Evolutionary conservation across 37 sponge, comb jelly and placozoan species (phyloP).

Genomic region (Oopsacas minuta): DNA sequence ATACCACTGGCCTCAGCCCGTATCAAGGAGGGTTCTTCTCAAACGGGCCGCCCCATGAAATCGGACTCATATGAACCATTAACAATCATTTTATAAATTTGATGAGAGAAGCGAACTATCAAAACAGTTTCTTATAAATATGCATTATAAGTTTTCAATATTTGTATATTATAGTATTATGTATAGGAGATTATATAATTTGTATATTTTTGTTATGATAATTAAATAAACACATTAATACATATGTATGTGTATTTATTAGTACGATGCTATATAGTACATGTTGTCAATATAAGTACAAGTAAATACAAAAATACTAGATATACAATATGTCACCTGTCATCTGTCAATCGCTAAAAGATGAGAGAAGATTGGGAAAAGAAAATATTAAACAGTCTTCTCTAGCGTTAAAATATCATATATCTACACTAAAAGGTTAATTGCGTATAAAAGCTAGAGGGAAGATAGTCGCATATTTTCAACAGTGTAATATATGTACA

Average conservation of each 20-base stretch:
- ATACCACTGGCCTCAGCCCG: slow-evolving; percentile 1
- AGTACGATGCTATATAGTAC: slow-evolving; percentile 13
- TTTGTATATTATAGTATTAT: background rate
- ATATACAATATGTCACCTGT: background rate
- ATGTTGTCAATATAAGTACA: background rate
- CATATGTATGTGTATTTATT: background rate
- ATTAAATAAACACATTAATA: background rate
- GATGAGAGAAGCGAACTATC: background rate
- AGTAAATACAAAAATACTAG: slow-evolving; percentile 11
- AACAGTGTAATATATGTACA: no score
- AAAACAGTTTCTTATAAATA: background rate
- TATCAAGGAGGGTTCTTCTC: background rate
- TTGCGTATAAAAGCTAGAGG: background rate
- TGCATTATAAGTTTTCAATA: background rate
- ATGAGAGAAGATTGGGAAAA: background rate
- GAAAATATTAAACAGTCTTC: background rate
- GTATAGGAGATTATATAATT: background rate
- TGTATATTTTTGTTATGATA: background rate
- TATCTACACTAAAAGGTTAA: background rate
- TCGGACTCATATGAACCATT: no score
- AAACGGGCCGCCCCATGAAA: background rate
- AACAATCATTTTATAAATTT: background rate
- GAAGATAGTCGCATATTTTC: no score
- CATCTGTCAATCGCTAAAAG: background rate
- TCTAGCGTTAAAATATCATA: background rate